These are phyloP conservation scores for Drosophila pallidifrons DNA, from an alignment of 1,140 invertebrate species.

Conservation along the genomic window DNA sequence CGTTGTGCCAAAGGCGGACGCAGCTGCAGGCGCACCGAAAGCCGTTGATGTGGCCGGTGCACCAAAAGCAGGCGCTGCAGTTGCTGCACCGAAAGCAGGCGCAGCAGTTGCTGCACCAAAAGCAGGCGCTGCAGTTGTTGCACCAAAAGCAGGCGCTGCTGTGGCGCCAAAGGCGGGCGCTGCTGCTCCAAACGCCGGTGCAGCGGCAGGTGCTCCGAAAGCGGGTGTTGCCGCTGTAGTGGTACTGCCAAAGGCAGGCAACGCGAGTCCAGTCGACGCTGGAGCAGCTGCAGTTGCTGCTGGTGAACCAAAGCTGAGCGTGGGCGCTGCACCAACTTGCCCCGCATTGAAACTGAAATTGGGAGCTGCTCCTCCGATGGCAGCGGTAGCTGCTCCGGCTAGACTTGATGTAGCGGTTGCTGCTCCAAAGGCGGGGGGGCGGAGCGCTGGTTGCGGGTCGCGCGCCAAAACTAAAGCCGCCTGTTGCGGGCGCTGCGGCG, in stretches of 20 bases:
- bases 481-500: slow-evolving; percentile 43
- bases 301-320: slow-evolving; percentile 50
- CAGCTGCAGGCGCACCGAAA: slow-evolving; percentile 18
- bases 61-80: slow-evolving; percentile 24
- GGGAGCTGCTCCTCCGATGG: slow-evolving; percentile 17
- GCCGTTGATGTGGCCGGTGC: neutral
- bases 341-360: slow-evolving; percentile 32
- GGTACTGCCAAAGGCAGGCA: slow-evolving; percentile 37
- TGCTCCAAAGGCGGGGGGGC: slow-evolving; percentile 61
- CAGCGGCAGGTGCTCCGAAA: slow-evolving; percentile 39
- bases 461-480: slow-evolving; percentile 74
- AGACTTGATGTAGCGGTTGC: slow-evolving; percentile 34
- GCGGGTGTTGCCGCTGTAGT: slow-evolving; percentile 19
- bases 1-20: slow-evolving; percentile 49
- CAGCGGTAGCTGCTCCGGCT: slow-evolving; percentile 42
- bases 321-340: slow-evolving; percentile 26
- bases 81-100: slow-evolving; percentile 39
- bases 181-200: slow-evolving; percentile 31
- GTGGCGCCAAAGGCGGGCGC: slow-evolving; percentile 33
- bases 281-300: slow-evolving; percentile 18
- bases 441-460: slow-evolving; percentile 50
- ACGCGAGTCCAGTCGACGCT: neutral
- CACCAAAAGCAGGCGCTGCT: slow-evolving; percentile 42
- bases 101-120: slow-evolving; percentile 32
- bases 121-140: slow-evolving; percentile 13